phyloP scores from a whole-genome alignment of 64 coral and sea anemone genomes.

The Orbicella faveolata region DNA sequence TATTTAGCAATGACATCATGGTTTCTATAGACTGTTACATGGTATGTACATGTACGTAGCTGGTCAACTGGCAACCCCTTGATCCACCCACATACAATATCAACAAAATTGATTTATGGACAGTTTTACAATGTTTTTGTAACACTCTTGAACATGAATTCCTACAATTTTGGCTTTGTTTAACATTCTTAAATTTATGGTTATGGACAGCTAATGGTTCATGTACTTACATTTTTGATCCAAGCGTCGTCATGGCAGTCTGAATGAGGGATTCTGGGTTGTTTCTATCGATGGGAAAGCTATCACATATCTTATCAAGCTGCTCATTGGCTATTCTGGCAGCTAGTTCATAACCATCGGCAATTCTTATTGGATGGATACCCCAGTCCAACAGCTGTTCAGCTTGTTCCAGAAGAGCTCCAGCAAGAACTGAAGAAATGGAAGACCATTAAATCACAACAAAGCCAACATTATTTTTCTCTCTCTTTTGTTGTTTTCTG shows the following conservation, averaged over 20 bases:
- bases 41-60: no score
- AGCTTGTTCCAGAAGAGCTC: conserved; percentile 95
- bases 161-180: no score
- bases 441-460: not conserved
- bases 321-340: conserved; percentile 91
- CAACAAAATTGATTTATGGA: no score
- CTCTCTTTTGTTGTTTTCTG: not conserved
- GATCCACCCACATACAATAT: no score
- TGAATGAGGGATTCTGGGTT: conserved; percentile 82
- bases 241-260: conserved; percentile 96
- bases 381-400: conserved; percentile 97
- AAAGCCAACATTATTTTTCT: not conserved
- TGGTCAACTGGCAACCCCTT: no score
- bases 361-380: conserved; percentile 95
- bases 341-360: conserved; percentile 97
- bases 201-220: not conserved
- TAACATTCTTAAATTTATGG: no score
- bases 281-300: conserved; percentile 81
- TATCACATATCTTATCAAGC: conserved; percentile 93
- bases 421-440: conserved; percentile 79
- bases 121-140: no score
- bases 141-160: no score
- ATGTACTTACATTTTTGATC: conserved; percentile 94
- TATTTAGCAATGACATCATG: no score
- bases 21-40: no score